Evolutionary conservation across 2,113 vertebrate genomes (phyloP).

Genomic region (Semicossyphus pulcher): DNA sequence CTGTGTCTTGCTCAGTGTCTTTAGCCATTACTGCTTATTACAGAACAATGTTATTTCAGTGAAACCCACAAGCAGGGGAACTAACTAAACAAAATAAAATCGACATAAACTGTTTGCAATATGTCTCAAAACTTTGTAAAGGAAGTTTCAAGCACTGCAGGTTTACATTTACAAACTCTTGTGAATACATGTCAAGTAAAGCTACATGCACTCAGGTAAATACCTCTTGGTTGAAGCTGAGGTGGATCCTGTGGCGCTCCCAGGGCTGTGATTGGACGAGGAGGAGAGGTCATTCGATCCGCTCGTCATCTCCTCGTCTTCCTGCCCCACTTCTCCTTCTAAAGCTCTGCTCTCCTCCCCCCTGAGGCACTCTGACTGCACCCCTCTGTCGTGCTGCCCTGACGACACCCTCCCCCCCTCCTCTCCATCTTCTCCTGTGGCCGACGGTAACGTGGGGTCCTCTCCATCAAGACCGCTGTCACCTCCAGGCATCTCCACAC

Average conservation of each 20-base stretch:
- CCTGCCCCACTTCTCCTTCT: slow-evolving; percentile 60
- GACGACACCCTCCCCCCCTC: slow-evolving; percentile 21
- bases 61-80: neutral
- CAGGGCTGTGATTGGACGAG: slow-evolving; percentile 59
- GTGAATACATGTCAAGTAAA: neutral
- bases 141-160: neutral
- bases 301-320: slow-evolving; percentile 65
- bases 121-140: neutral
- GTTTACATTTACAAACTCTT: neutral
- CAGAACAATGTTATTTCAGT: neutral
- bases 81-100: neutral
- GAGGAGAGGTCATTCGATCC: slow-evolving; percentile 39
- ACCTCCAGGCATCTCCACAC: slow-evolving; percentile 57
- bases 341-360: slow-evolving; percentile 47
- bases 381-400: neutral
- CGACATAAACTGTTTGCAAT: neutral
- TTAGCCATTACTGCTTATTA: neutral
- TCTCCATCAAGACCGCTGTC: slow-evolving; percentile 53
- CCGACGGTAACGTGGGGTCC: slow-evolving; percentile 33
- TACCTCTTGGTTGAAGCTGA: slow-evolving; percentile 83
- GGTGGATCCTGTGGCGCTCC: slow-evolving; percentile 64
- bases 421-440: slow-evolving; percentile 12
- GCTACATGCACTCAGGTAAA: neutral
- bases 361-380: neutral
- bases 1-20: neutral